phyloP scores from a whole-genome alignment of 2,888 invertebrate genomes.

The Oscheius sp. region DNA sequence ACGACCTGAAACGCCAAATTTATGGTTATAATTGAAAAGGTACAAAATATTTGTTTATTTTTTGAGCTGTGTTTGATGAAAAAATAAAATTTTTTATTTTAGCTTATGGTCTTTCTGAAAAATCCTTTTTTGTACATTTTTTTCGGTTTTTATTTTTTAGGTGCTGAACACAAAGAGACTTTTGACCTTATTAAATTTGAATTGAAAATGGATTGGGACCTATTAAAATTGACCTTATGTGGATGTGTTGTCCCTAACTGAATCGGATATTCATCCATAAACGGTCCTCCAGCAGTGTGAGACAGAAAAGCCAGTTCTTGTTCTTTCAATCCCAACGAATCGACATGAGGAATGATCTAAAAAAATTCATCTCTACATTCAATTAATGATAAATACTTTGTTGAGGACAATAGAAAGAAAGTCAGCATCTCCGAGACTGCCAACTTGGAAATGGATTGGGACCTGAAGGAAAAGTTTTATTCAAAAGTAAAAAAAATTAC shows the following conservation, averaged over 20 bases:
- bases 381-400: slow-evolving; percentile 62
- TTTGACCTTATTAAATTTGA: background rate
- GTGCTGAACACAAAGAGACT: too few relatives aligned
- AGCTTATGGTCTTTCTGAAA: too few relatives aligned
- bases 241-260: slow-evolving; percentile 71
- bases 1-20: slow-evolving; percentile 66
- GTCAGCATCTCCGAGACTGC: slow-evolving; percentile 71
- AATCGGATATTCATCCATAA: slow-evolving; percentile 67
- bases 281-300: slow-evolving; percentile 71
- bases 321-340: slow-evolving; percentile 73
- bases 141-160: too few relatives aligned
- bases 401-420: slow-evolving; percentile 70
- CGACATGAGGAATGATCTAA: slow-evolving; percentile 71
- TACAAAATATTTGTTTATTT: background rate
- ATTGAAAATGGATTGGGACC: background rate
- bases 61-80: too few relatives aligned
- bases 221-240: slow-evolving; percentile 68
- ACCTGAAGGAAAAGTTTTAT: slow-evolving; percentile 39
- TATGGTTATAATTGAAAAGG: background rate
- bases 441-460: slow-evolving; percentile 73
- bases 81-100: background rate
- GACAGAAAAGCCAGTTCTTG: slow-evolving; percentile 73
- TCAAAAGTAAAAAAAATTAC: background rate
- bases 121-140: too few relatives aligned
- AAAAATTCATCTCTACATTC: slow-evolving; percentile 21